phyloP scores from a whole-genome alignment of 2,888 invertebrate genomes.

The Drosophila buzzatii region DNA sequence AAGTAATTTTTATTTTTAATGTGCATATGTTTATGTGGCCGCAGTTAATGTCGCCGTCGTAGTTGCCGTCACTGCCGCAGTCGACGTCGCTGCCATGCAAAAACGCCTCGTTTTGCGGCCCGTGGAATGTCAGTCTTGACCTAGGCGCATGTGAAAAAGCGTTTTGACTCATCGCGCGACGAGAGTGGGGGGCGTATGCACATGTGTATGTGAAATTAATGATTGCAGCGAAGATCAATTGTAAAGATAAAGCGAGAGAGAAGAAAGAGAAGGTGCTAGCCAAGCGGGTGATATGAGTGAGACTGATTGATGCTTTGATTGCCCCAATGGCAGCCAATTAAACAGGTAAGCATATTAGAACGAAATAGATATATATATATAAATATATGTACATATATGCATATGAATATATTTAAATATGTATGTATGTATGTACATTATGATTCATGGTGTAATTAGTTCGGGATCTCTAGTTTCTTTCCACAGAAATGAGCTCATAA shows the following conservation, averaged over 20 bases:
- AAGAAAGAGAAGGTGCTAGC: conserved; percentile 50
- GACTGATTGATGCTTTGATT: conserved; percentile 72
- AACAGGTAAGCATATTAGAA: conserved; percentile 22
- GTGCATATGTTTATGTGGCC: not conserved
- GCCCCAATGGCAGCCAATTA: conserved; percentile 40
- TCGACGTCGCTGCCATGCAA: conserved; percentile 12
- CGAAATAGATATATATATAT: conserved; percentile 1
- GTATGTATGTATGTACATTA: conserved; percentile 9
- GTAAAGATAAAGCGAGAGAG: conserved; percentile 16
- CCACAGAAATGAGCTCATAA: conserved; percentile 75
- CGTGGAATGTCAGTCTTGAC: conserved; percentile 66
- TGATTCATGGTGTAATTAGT: conserved; percentile 71
- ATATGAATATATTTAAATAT: not conserved
- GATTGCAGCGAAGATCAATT: conserved; percentile 37
- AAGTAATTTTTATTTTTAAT: conserved; percentile 3
- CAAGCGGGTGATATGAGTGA: conserved; percentile 49
- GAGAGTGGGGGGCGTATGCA: conserved; percentile 2
- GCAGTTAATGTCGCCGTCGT: not conserved
- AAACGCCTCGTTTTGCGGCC: conserved; percentile 18
- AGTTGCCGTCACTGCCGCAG: conserved; percentile 6
- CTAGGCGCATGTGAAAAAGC: conserved; percentile 68
- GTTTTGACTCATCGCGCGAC: conserved; percentile 51
- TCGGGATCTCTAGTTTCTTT: conserved; percentile 45
- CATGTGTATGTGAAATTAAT: conserved; percentile 18
- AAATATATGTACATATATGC: not conserved